These are phyloP conservation scores for Peromyscus eremicus DNA, from an alignment of 2,797 vertebrate species.

Conservation along the genomic window DNA sequence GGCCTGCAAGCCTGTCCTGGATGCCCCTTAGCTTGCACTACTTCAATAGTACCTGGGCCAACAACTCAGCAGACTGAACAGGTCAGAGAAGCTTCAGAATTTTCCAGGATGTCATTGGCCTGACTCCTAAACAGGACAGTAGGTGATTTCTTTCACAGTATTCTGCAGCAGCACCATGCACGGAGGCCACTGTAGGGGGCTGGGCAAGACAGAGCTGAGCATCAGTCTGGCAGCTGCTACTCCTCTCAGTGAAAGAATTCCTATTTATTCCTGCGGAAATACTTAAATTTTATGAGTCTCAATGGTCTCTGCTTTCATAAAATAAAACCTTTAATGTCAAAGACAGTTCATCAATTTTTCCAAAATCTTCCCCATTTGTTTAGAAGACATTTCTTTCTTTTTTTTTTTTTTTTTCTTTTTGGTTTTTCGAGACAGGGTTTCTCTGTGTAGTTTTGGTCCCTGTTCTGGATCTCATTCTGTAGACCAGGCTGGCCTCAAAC, in stretches of 20 bases:
- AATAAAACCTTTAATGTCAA: neutral
- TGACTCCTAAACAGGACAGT: neutral
- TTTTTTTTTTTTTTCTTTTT: neutral
- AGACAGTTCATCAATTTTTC: neutral
- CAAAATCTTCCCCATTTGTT: neutral
- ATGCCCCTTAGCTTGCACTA: neutral
- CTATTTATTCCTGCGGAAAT: neutral
- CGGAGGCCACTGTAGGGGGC: neutral
- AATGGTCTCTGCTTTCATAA: neutral
- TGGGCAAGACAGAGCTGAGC: rapidly evolving
- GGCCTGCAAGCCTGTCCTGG: neutral
- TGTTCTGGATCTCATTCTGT: no score
- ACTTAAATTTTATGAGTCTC: neutral
- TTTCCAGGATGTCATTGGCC: neutral
- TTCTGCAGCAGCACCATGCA: neutral
- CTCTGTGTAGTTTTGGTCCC: no score
- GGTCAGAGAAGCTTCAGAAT: neutral
- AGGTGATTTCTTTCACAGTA: neutral
- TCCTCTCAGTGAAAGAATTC: neutral
- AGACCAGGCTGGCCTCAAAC: no score
- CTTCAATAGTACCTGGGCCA: neutral
- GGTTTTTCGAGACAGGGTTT: no score
- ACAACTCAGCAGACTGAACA: constrained; percentile 53
- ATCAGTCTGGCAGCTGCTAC: rapidly evolving
- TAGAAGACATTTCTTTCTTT: neutral